phyloP scores from a whole-genome alignment of 2,113 vertebrate species.

The Picathartes gymnocephalus region DNA sequence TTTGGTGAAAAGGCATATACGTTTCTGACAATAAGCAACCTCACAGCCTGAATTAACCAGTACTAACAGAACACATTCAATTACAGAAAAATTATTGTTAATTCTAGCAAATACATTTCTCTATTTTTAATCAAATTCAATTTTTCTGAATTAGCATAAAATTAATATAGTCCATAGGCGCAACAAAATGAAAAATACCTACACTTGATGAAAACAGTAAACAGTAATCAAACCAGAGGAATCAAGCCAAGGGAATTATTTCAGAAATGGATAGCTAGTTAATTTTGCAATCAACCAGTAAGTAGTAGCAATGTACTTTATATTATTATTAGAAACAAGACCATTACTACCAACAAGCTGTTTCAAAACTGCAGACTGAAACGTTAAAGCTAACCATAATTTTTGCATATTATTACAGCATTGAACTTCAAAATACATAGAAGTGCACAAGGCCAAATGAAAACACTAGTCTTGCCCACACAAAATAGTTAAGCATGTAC shows the following conservation, averaged over 20 bases:
- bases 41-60: not conserved
- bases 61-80: not conserved
- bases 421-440: constrained; percentile 29
- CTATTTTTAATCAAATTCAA: not conserved
- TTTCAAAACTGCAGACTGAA: constrained; percentile 53
- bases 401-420: constrained; percentile 52
- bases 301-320: constrained; percentile 1
- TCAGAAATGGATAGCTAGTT: constrained; percentile 21
- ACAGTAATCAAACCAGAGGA: constrained; percentile 15
- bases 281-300: constrained; percentile 47
- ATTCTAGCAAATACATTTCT: not conserved
- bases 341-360: constrained; percentile 33
- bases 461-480: constrained; percentile 13
- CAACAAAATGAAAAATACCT: constrained; percentile 10
- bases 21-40: not conserved
- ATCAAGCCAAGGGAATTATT: constrained; percentile 25
- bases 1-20: not conserved
- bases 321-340: constrained; percentile 58
- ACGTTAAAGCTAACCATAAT: constrained; percentile 35
- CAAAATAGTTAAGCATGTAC: not conserved
- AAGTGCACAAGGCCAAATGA: not conserved
- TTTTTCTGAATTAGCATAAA: constrained; percentile 28
- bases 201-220: constrained; percentile 21
- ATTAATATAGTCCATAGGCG: not conserved
- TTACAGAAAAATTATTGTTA: constrained; percentile 3